phyloP scores from a whole-genome alignment of 2,113 vertebrate genomes.

The Fulica atra region DNA sequence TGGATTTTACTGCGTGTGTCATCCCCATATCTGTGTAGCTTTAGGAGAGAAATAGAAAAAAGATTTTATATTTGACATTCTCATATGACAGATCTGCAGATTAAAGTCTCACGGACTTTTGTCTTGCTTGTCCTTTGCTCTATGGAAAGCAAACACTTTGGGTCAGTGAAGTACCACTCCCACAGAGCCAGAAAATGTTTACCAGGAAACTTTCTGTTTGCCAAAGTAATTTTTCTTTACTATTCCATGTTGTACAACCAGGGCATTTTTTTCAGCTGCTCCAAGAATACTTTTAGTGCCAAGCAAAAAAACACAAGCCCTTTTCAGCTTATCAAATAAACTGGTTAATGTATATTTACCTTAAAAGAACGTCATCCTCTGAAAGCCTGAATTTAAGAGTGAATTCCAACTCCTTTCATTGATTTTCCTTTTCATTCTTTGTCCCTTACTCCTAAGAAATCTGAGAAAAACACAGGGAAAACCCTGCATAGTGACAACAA shows the following conservation, averaged over 20 bases:
- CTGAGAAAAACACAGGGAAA: not conserved
- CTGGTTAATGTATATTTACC: not conserved
- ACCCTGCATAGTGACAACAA: not conserved
- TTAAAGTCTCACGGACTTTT: not conserved
- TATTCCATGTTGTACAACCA: not conserved
- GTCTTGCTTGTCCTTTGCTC: not conserved
- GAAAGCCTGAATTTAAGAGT: not conserved
- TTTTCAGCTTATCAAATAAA: not conserved
- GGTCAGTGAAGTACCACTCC: not conserved
- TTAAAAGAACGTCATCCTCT: not conserved
- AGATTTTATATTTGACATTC: not conserved
- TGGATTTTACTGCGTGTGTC: not conserved
- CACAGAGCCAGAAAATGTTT: not conserved
- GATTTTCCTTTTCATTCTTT: not conserved
- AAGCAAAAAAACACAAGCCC: not conserved
- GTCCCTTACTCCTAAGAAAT: not conserved
- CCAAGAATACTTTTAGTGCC: not conserved
- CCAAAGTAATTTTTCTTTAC: not conserved
- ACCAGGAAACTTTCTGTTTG: conserved; percentile 35
- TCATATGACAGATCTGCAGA: not conserved
- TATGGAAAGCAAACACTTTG: not conserved
- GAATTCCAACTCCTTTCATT: not conserved
- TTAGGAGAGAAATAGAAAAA: not conserved
- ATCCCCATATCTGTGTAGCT: not conserved
- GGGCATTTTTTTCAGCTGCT: not conserved